Conservation (phyloP, 2,888 invertebrate species). For the Apodemia duryi region DNA sequence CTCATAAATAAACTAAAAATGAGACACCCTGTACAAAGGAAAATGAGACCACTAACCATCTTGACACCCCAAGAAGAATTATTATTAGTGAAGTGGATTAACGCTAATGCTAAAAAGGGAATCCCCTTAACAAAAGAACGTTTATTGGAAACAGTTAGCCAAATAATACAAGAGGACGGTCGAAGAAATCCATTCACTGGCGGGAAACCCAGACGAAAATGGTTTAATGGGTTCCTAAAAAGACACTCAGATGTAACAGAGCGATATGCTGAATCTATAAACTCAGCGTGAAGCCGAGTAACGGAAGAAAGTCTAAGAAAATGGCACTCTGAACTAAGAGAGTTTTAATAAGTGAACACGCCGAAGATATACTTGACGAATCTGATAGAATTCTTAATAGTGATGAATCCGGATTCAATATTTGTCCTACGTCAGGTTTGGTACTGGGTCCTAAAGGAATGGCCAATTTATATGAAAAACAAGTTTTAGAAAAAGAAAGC, state of each 20-base stretch:
- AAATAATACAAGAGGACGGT: neutral
- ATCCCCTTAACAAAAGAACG: constrained; percentile 11
- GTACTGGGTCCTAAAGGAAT: neutral
- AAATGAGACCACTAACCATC: constrained; percentile 19
- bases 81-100: constrained; percentile 13
- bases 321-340: too few species aligned
- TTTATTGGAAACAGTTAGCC: constrained; percentile 14
- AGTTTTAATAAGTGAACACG: too few species aligned
- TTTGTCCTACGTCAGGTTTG: neutral
- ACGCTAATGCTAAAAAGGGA: constrained; percentile 16
- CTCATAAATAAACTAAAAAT: constrained; percentile 22
- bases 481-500: too few species aligned
- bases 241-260: too few species aligned
- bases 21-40: constrained; percentile 20
- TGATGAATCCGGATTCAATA: neutral
- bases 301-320: too few species aligned
- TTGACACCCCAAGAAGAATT: neutral
- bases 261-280: too few species aligned
- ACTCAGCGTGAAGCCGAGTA: too few species aligned
- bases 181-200: too few species aligned
- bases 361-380: too few species aligned
- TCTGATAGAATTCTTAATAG: neutral
- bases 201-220: constrained; percentile 6
- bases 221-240: neutral
- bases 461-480: neutral